Evolutionary conservation across 2,797 vertebrate species (phyloP).

Genomic region (Hoplostethus atlanticus): DNA sequence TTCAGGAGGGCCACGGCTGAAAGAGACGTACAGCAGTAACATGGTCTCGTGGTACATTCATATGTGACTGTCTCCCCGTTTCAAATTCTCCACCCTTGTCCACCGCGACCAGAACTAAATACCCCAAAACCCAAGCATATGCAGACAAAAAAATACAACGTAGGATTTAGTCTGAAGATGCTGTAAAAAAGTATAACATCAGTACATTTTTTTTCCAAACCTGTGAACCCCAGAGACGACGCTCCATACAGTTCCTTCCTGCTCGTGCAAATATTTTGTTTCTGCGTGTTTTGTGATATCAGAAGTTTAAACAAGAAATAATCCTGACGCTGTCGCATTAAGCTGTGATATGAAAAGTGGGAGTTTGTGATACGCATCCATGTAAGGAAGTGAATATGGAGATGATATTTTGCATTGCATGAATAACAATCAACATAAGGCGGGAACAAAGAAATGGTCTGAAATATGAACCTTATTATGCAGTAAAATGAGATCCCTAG

Average conservation of each 20-base stretch:
- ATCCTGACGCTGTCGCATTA: slow-evolving; percentile 72
- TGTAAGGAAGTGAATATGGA: slow-evolving; percentile 65
- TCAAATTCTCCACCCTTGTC: slow-evolving; percentile 50
- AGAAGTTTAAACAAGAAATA: slow-evolving; percentile 78
- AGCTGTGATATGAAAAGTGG: slow-evolving; percentile 67
- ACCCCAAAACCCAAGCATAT: slow-evolving; percentile 31
- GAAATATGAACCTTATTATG: slow-evolving; percentile 74
- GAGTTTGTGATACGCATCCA: slow-evolving; percentile 69
- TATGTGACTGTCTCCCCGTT: slow-evolving; percentile 60
- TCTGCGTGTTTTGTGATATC: slow-evolving; percentile 72
- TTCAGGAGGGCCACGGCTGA: slow-evolving; percentile 89
- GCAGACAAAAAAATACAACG: slow-evolving; percentile 31
- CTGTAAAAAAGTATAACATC: slow-evolving; percentile 32
- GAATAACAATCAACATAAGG: slow-evolving; percentile 78
- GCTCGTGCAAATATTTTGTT: slow-evolving; percentile 76
- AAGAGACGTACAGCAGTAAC: slow-evolving; percentile 92
- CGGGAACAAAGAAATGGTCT: slow-evolving; percentile 70
- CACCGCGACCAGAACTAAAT: slow-evolving; percentile 60
- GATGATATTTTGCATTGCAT: slow-evolving; percentile 68
- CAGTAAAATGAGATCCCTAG: slow-evolving; percentile 71
- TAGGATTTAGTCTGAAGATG: slow-evolving; percentile 25
- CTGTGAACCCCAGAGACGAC: slow-evolving; percentile 49
- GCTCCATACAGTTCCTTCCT: slow-evolving; percentile 66
- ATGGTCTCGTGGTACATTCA: slow-evolving; percentile 80
- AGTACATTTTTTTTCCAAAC: slow-evolving; percentile 54